Percentiles rank a stretch among this genome's conserved stretches.
Conservation (phyloP, 2,797 vertebrate species). For the Ctenopoma kingsleyae region DNA sequence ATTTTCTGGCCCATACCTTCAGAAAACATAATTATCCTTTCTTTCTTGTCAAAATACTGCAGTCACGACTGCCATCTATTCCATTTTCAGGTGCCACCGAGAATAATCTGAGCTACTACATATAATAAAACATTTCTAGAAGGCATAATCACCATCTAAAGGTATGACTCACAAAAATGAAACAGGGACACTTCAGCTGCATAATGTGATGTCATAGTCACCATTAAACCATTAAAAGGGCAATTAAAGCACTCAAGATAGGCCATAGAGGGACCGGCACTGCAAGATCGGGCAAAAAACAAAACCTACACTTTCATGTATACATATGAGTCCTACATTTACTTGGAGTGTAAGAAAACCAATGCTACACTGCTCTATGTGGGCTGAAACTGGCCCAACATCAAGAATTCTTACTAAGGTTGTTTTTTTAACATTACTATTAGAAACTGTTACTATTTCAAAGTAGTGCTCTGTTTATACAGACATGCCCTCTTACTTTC, state of each 20-base stretch:
- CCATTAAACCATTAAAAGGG: conserved; percentile 21
- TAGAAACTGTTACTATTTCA: conserved; percentile 29
- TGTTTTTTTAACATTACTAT: conserved; percentile 43
- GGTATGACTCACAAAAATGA: conserved; percentile 35
- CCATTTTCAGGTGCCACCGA: conserved; percentile 25
- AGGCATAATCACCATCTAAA: conserved; percentile 13
- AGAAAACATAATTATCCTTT: conserved; percentile 36
- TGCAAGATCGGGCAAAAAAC: background rate
- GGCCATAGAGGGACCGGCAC: background rate
- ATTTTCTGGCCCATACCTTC: background rate
- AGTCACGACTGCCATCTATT: conserved; percentile 49
- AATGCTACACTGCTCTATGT: conserved; percentile 27
- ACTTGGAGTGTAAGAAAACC: conserved; percentile 15
- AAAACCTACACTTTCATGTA: background rate
- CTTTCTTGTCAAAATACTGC: conserved; percentile 25
- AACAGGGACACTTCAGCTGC: conserved; percentile 1
- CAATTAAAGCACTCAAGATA: conserved; percentile 24
- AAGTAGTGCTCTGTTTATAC: conserved; percentile 34
- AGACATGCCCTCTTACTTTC: conserved; percentile 31
- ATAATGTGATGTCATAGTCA: conserved; percentile 21
- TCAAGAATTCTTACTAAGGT: conserved; percentile 29
- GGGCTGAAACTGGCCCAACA: conserved; percentile 38
- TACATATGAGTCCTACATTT: conserved; percentile 1
- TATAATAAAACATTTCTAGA: conserved; percentile 25
- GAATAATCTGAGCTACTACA: conserved; percentile 28